A percentile compares a stretch with the other conserved stretches of the same genome.
phyloP scores from a whole-genome alignment of 2,113 vertebrate genomes.

The Indri indri region DNA sequence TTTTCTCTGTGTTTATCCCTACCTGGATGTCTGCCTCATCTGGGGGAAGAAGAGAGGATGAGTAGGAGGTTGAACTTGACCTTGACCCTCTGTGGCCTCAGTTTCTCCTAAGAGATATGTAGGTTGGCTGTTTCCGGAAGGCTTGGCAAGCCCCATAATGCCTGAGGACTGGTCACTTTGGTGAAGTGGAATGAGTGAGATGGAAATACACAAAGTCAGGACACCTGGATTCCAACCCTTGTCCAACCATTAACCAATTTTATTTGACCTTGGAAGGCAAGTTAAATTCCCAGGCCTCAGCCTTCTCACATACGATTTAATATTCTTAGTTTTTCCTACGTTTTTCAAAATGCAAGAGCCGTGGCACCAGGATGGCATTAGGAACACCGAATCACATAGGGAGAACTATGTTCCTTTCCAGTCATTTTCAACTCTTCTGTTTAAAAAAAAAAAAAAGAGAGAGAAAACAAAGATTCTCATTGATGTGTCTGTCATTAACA shows the following conservation, averaged over 20 bases:
- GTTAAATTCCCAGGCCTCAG: not conserved
- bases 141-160: too few relatives aligned
- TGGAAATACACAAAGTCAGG: not conserved
- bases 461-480: not conserved
- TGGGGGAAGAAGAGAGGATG: not conserved
- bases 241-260: not conserved
- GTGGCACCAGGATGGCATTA: not conserved
- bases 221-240: not conserved
- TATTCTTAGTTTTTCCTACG: not conserved
- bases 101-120: not conserved
- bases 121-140: not conserved
- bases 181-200: not conserved
- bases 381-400: not conserved
- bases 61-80: not conserved
- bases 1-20: not conserved
- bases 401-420: not conserved
- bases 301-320: not conserved
- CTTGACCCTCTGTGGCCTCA: not conserved
- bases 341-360: not conserved
- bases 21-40: not conserved
- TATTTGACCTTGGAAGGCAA: not conserved
- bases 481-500: not conserved
- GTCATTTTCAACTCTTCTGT: not conserved
- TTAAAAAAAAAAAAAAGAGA: not conserved
- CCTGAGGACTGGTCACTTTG: not conserved